Evolutionary conservation across 2,888 invertebrate species (phyloP), one percentile per base, ranked within the genome.

Genomic region (Iselma pallidipennis): DNA sequence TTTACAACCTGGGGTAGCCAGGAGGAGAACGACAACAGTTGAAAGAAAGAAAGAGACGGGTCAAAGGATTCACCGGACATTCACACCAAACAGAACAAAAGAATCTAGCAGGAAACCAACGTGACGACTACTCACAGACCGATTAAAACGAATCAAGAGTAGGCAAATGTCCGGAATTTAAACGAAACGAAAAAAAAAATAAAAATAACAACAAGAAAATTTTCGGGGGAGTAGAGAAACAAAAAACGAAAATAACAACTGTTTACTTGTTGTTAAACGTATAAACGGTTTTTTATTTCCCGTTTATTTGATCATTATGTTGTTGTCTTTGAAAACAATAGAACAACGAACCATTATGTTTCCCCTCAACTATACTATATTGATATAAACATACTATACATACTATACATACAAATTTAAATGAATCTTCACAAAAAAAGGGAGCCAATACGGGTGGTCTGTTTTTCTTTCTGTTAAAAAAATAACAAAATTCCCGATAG

Each of bases 391-490:
- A 31, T n/a, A 31, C 12, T 31, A 31, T 0, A 31, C 16, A 37
- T 16, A n/a, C n/a, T 7, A 37, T 16, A n/a, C n/a, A 37, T 37
- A 37, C 37, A 16, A 37, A 19, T 37, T 19, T n/a, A 37, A 16
- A 37, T 16, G 16, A 37, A 37, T 37, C 9, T 14, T 16, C 4
- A 14, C 4, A 5, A 16, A 7, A 16, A 16, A 37, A 16, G 16
- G 14, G 26, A 10, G n/a, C n/a, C 50, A 26, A 7, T 16, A n/a
- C 50, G 50, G 50, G 50, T 50, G 50, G 50, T 50, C 50, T 25
- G 1, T 49, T n/a, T 23, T 14, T n/a, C 1, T 21, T 48, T 49
- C n/a, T 19, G 2, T 49, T 26, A 21, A 25, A 10, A 9, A 26
- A 16, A 28, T 28, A 19, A 26, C 6, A 16, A 37, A 37, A 37